Evolutionary conservation across 2,113 vertebrate genomes (phyloP).

Genomic region (Poeciliopsis turrubarensis): DNA sequence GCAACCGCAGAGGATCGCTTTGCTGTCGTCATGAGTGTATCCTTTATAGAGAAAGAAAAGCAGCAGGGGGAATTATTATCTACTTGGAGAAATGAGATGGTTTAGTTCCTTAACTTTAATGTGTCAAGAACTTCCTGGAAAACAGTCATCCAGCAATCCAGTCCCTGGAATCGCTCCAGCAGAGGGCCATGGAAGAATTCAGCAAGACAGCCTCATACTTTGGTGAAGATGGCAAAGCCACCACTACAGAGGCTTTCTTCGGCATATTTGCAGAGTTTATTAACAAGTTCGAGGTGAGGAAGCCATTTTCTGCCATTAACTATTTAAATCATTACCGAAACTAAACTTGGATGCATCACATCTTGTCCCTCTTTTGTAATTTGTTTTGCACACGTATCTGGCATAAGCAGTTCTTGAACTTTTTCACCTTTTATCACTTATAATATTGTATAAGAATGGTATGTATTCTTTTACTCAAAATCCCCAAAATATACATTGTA

Average conservation of each 20-base stretch:
- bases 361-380: background rate
- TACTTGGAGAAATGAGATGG: background rate
- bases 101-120: slow-evolving; percentile 76
- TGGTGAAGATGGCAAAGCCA: slow-evolving; percentile 89
- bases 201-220: slow-evolving; percentile 90
- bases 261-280: slow-evolving; percentile 96
- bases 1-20: slow-evolving; percentile 90
- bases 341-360: background rate
- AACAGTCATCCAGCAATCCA: slow-evolving; percentile 89
- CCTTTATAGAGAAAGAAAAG: slow-evolving; percentile 67
- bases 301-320: background rate
- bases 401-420: background rate
- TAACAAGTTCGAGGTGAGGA: slow-evolving; percentile 92
- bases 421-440: background rate
- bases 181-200: slow-evolving; percentile 91
- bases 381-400: background rate
- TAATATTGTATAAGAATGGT: background rate
- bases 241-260: slow-evolving; percentile 93
- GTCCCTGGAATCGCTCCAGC: slow-evolving; percentile 91
- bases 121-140: slow-evolving; percentile 89
- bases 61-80: background rate
- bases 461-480: background rate
- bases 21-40: slow-evolving; percentile 92
- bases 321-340: background rate
- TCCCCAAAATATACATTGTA: background rate